These are phyloP conservation scores for Diadema setosum DNA, from an alignment of 35 echinoderm and acorn worm species.

Conservation along the genomic window DNA sequence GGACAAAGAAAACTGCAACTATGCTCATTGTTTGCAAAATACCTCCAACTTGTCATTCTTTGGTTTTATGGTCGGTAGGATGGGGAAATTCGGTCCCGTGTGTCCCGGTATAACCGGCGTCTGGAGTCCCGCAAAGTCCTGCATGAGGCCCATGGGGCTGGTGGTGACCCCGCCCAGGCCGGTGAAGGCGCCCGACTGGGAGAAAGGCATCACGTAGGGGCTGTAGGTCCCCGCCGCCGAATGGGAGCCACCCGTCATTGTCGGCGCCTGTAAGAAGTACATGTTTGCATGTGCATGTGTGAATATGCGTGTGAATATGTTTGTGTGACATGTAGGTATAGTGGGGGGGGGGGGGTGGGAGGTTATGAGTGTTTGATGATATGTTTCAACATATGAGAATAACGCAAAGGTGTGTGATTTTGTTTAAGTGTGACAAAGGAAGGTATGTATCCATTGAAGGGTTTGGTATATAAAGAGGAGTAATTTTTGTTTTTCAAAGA, in stretches of 20 bases:
- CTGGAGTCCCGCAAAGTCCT: neutral
- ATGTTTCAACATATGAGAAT: too few species aligned
- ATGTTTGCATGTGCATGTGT: too few species aligned
- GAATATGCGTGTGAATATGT: neutral
- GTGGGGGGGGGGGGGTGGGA: neutral
- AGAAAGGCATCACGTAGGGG: neutral
- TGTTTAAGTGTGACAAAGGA: too few species aligned
- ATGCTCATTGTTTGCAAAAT: too few species aligned
- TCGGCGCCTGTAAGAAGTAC: neutral
- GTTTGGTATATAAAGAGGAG: too few species aligned
- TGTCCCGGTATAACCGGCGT: neutral
- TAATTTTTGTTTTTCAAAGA: too few species aligned
- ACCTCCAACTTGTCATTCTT: conserved; percentile 49
- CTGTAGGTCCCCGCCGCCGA: neutral
- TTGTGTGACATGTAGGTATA: neutral
- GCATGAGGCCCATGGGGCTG: neutral
- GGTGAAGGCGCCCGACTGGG: neutral
- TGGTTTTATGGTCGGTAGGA: neutral
- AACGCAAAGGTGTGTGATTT: too few species aligned
- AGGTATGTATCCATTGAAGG: too few species aligned
- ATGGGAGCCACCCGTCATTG: neutral
- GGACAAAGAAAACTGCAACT: too few species aligned
- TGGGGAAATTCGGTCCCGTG: neutral
- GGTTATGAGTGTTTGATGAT: too few species aligned
- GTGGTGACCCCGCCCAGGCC: neutral